Evolutionary conservation across 2,888 invertebrate genomes (phyloP), one percentile per base, ranked within the genome.

Genomic region (Acleris sparsana): DNA sequence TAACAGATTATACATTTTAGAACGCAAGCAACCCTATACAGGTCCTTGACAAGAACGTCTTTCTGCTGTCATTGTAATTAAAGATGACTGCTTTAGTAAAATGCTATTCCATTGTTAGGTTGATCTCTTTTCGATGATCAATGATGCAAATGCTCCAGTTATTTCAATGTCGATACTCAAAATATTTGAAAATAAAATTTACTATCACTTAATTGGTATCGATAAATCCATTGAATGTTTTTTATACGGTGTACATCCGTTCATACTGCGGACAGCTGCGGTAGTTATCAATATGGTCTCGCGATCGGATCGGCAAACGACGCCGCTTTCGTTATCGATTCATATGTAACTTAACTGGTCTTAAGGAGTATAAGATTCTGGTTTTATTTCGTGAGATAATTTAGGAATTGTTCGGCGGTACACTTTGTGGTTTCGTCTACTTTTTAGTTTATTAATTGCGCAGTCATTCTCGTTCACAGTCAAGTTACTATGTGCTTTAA

Each of bases 281-380:
- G 77, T 76, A 73, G 80, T 83, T 78, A 79, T 82, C 80, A 79
- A 80, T 79, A 80, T 78, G 75, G 75, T 77, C 72, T 70, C 70
- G 66, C 78, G 84, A 87, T 86, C 82, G 80, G 85, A 89, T 90
- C 86, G 81, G 80, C 88, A 88, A 87, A 89, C 84, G 88, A 80
- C 70, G 88, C 90, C 89, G 89, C 88, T 74, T 80, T 77, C 78
- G 79, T 87, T 90, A 90, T 89, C 88, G 83, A 77, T 75, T 77
- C 75, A 77, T 80, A 73, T 81, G 82, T 84, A 83, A 87, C 82
- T 82, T 80, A 82, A 84, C 83, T 80, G 80, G 75, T 69, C 69
- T 82, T 74, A 82, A 75, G 83, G 72, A 69, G 69, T 70, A 78
- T 75, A 78, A 66, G 57, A 66, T 66, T 46, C 62, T 25, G 57